These are phyloP conservation scores for Halcyon smyrnensis DNA, from an alignment of 2,797 vertebrate species.

Conservation along the genomic window DNA sequence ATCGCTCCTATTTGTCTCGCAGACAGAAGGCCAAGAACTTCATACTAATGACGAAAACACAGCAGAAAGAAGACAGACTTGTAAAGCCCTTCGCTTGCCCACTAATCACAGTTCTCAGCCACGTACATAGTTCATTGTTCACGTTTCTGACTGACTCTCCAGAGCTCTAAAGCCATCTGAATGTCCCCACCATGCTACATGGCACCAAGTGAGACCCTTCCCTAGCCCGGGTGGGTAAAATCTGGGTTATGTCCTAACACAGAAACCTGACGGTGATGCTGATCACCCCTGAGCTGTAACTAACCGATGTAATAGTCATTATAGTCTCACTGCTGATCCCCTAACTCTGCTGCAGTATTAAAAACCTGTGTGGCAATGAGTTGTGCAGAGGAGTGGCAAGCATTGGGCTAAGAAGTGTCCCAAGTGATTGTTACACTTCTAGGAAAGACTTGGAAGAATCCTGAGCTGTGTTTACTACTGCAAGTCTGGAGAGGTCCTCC, in stretches of 20 bases:
- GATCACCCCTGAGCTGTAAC: too few relatives aligned
- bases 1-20: slow-evolving; percentile 27
- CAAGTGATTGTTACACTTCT: background rate
- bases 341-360: too few relatives aligned
- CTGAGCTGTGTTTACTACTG: background rate
- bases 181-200: background rate
- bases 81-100: background rate
- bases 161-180: background rate
- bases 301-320: too few relatives aligned
- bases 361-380: too few relatives aligned
- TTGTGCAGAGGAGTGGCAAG: too few relatives aligned
- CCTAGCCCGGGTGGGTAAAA: background rate
- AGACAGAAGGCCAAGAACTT: background rate
- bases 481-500: background rate
- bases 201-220: background rate
- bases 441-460: background rate
- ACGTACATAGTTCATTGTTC: background rate
- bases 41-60: background rate
- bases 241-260: background rate
- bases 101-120: background rate
- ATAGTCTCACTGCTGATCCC: too few relatives aligned
- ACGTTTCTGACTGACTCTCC: background rate
- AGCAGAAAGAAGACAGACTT: background rate
- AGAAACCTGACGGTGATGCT: background rate
- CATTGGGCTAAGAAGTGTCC: background rate